Percentiles rank a stretch among this genome's conserved stretches.
These are phyloP conservation scores for Stichopus chloronotus DNA, from an alignment of 35 echinoderm and acorn worm genomes.

Conservation along the genomic window DNA sequence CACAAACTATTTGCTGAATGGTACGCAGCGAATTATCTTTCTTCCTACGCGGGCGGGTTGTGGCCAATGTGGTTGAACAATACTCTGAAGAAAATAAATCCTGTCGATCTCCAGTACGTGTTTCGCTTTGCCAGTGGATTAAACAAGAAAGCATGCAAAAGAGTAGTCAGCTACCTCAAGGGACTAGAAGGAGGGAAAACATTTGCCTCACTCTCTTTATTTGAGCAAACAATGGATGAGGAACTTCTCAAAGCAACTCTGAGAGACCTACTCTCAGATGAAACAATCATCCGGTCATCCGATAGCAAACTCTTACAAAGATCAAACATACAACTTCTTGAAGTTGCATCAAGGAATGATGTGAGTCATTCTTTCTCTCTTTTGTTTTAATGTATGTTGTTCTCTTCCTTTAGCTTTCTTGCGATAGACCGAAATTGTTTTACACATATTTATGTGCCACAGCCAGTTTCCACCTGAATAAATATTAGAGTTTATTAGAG, in stretches of 20 bases:
- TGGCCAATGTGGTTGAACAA: background rate
- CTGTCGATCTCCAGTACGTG: conserved; percentile 6
- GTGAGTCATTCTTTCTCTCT: too few relatives aligned
- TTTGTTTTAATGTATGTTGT: too few relatives aligned
- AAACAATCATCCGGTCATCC: background rate
- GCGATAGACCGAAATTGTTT: too few relatives aligned
- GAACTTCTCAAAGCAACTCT: background rate
- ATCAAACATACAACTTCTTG: conserved; percentile 4
- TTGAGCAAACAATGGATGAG: background rate
- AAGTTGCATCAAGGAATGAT: background rate
- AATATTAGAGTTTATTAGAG: too few relatives aligned
- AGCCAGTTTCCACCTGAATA: too few relatives aligned
- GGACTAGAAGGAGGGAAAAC: conserved; percentile 15
- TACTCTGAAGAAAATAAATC: background rate
- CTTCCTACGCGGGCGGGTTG: background rate
- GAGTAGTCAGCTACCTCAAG: background rate
- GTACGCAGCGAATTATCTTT: background rate
- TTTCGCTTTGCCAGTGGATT: conserved; percentile 30
- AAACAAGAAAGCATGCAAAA: background rate
- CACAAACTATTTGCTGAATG: background rate
- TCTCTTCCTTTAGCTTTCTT: too few relatives aligned
- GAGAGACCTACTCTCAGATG: background rate
- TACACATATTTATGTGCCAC: too few relatives aligned
- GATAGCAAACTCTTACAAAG: background rate
- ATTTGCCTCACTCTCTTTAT: background rate